Conservation (phyloP, 2,888 invertebrate genomes). For the Diadegma fenestrale region DNA sequence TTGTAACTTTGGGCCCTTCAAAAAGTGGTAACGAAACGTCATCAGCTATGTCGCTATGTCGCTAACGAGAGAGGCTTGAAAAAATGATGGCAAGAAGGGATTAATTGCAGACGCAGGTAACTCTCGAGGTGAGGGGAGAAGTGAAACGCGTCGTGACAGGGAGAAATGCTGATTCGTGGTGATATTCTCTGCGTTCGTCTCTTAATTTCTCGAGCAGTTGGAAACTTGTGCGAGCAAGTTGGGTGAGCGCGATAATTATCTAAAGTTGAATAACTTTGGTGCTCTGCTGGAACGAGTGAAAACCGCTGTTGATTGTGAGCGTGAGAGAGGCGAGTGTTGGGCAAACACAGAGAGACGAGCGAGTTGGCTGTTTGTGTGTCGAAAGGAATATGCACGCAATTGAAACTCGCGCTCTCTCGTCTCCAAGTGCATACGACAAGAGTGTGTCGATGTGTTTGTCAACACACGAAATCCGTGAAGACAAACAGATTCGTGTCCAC, state of each 20-base stretch:
- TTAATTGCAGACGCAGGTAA: neutral
- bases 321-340: neutral
- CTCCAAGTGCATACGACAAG: neutral
- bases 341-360: conserved; percentile 53
- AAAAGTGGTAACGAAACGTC: no score
- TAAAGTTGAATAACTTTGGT: conserved; percentile 78
- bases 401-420: conserved; percentile 46
- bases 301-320: conserved; percentile 1
- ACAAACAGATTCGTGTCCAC: conserved; percentile 24
- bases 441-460: neutral
- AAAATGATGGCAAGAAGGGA: neutral
- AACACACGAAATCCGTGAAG: neutral
- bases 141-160: conserved; percentile 4
- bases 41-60: no score
- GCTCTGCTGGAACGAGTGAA: conserved; percentile 60
- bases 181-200: neutral
- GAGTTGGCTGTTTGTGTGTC: conserved; percentile 54
- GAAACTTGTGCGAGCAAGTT: conserved; percentile 77
- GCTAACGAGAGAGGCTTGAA: neutral
- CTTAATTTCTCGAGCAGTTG: conserved; percentile 39
- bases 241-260: conserved; percentile 79
- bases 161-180: conserved; percentile 20
- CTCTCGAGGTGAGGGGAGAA: neutral
- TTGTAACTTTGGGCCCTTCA: neutral
- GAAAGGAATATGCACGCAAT: conserved; percentile 43